Base-by-base conservation (phyloP, 2,113 vertebrate genomes). In the Cromileptes altivelis region DNA sequence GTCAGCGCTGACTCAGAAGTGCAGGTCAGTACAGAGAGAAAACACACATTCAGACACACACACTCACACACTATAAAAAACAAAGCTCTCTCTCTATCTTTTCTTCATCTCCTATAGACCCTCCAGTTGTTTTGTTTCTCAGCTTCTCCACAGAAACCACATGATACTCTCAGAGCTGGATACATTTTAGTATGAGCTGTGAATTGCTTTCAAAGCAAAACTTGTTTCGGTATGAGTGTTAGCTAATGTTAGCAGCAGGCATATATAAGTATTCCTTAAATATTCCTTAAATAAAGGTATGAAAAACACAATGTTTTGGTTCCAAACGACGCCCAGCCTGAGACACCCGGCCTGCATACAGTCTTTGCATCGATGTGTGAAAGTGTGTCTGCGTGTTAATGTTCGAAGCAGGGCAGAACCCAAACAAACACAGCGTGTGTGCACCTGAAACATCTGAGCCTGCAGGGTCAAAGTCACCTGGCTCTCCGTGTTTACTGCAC, bases 1-100 rank as follows among this genome's bases (percentile, higher is more conserved):
- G 97, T 99, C 88, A 97, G 98, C 15, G 98, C 98, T 6, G 98
- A 99, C 95, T 99, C 98, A 2, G 98, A 99, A 90, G 98, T 99
- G 81, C 98, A 99, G 98, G 98, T 99, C 85, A 95, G 96, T 82
- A 50, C 84, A 83, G 50, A 79, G 9, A 61, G 67, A 61, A 58
- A 67, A 64, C 11, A 25, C 69, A 87, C 57, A 42, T 45, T 19
- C 69, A 37, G 33, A 63, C 52, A 68, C 55, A 17, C 23, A 12
- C 52, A 60, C 23, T 52, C 17, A n/a, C 47, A 56, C 62, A 56
- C 69, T 56, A 61, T 30, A 30, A 45, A 58, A 75, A 47, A 68
- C 68, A 68, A 69, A 82, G 11, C 50, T 18, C 27, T 13, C 2
- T 12, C 37, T 19, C 56, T 6, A 49, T 63, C 23, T 40, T 53